These are phyloP conservation scores for Semaprochilodus insignis DNA, from an alignment of 2,797 vertebrate genomes.

Conservation along the genomic window DNA sequence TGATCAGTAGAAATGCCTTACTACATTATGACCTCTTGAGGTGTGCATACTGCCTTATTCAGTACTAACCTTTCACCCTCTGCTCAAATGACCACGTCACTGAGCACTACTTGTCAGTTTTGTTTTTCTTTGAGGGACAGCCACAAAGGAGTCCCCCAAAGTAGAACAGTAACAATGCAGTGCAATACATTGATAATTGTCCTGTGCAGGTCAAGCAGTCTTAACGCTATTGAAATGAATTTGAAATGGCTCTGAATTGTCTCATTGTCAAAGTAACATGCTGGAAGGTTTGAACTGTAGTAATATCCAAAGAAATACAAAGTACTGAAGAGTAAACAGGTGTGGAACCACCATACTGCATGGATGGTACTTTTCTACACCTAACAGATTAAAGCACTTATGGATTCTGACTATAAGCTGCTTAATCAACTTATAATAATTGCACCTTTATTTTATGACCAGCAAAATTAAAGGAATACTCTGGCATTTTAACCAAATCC, in stretches of 20 bases:
- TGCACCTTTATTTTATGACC: background rate
- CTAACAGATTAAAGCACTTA: background rate
- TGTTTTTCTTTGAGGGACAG: background rate
- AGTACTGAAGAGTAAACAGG: background rate
- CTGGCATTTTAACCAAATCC: background rate
- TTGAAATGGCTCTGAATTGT: background rate
- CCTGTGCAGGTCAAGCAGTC: background rate
- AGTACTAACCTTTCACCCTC: conserved; percentile 30
- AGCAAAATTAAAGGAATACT: background rate
- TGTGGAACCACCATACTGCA: background rate
- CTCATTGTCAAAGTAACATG: background rate
- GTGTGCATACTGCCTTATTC: conserved; percentile 57
- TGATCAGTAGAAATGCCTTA: conserved; percentile 63
- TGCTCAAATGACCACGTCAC: conserved; percentile 39
- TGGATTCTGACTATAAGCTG: too few species aligned
- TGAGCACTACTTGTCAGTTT: conserved; percentile 28
- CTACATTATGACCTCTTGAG: conserved; percentile 53
- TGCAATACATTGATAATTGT: background rate
- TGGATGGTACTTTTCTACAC: background rate
- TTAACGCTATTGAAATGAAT: background rate
- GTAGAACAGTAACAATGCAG: background rate
- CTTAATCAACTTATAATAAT: background rate
- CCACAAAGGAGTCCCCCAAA: background rate
- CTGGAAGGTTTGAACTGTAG: background rate
- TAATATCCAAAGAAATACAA: conserved; percentile 1